Base-by-base conservation (phyloP, 2,888 invertebrate species). In the Drosophila birchii region DNA sequence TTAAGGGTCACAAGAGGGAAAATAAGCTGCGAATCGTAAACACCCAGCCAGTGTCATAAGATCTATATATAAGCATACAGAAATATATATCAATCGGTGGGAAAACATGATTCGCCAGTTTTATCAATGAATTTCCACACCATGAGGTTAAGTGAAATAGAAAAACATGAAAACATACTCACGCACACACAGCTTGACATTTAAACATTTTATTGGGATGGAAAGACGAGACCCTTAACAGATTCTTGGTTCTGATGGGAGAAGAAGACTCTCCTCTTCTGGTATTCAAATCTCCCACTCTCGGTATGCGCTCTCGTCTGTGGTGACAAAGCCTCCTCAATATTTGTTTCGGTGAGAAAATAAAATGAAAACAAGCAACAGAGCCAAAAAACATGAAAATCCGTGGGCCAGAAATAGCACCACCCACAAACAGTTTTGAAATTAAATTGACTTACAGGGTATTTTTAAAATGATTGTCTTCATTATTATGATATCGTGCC, bases 331-430 rank as follows among this genome's bases (percentile, higher is more conserved):
- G 53, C 58, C 59, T 53, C 58, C 59, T 53, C 79, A 78, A 75
- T 58, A 75, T 75, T 58, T 66, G 36, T 53, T 58, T 77, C 63
- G 69, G 67, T 85, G 55, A 67, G 38, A 51, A 51, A 51, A 67
- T 32, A 45, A 72, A 41, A 53, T 36, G 44, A 68, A 68, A 74
- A 72, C 74, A 74, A 74, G 58, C 67, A 73, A 70, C 68, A 72
- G 70, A 81, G 56, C 74, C 70, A 84, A 89, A 82, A 89, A 84
- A 84, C 84, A 84, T 84, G 84, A 89, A 89, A 72, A 85, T 70
- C 64, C 57, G 62, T 67, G 38, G 55, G 75, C 75, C 89, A 76
- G 43, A 85, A 85, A 85, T 85, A 85, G 85, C 78, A 80, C 90
- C 85, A 86, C 85, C 85, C 89, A 85, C 85, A 56, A 43, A 81